These are phyloP conservation scores for Vombatus ursinus DNA, from an alignment of 2,113 vertebrate genomes.

Conservation along the genomic window DNA sequence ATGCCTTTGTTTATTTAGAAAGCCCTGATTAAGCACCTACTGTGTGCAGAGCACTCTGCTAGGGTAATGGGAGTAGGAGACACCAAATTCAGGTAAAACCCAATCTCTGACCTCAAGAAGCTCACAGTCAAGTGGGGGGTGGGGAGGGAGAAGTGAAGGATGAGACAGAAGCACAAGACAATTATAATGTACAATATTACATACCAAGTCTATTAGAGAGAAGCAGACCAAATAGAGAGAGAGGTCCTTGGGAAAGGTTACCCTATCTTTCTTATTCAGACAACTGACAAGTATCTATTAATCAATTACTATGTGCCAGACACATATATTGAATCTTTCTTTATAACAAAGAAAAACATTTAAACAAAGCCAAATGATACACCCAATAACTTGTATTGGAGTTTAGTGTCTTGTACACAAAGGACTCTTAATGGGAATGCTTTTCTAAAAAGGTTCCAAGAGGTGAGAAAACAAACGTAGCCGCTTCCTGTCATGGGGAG, in stretches of 20 bases:
- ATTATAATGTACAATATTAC: not conserved
- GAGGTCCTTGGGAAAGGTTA: not conserved
- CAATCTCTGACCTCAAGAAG: not conserved
- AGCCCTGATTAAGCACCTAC: not conserved
- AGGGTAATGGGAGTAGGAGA: not conserved
- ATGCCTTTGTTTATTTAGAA: not conserved
- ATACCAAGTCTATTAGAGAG: not conserved
- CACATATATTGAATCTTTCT: not conserved
- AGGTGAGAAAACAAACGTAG: not conserved
- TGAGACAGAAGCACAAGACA: not conserved
- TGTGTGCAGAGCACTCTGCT: not conserved
- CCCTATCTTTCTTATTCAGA: not conserved
- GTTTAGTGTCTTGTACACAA: not conserved
- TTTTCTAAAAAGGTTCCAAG: not conserved
- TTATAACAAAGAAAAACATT: not conserved
- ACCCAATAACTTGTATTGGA: not conserved
- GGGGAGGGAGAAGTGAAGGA: not conserved
- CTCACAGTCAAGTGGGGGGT: too few relatives aligned
- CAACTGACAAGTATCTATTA: not conserved
- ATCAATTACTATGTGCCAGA: not conserved
- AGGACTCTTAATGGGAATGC: not conserved
- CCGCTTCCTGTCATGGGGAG: not conserved
- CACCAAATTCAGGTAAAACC: not conserved
- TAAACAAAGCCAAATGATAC: not conserved
- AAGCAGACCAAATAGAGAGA: not conserved